phyloP scores from a whole-genome alignment of 2,888 invertebrate genomes.

The Cephus pulcher region DNA sequence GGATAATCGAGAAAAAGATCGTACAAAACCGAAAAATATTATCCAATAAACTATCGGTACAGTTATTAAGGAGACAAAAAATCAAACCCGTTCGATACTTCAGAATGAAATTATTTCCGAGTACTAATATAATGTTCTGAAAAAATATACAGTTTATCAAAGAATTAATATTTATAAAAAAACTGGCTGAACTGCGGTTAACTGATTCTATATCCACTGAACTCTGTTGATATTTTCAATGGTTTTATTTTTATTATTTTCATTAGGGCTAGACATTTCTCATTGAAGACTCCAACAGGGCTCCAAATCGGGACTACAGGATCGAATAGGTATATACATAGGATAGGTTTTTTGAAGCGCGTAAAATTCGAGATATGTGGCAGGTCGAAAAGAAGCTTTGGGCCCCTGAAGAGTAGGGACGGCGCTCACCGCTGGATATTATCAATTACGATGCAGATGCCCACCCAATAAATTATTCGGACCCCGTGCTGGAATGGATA shows the following conservation, averaged over 20 bases:
- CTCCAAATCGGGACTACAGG: background rate
- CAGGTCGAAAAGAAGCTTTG: constrained; percentile 28
- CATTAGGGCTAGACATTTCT: background rate
- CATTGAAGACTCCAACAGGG: background rate
- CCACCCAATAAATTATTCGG: constrained; percentile 46
- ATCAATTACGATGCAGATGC: constrained; percentile 50
- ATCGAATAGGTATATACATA: background rate
- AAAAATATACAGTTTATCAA: background rate
- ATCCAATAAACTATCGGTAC: background rate
- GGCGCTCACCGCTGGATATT: constrained; percentile 42
- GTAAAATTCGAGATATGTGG: constrained; percentile 53
- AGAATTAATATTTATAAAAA: background rate
- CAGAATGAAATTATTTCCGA: background rate
- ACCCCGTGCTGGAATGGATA: constrained; percentile 30
- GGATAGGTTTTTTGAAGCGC: constrained; percentile 42
- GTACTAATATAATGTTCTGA: background rate
- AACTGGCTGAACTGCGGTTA: background rate
- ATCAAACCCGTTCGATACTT: background rate
- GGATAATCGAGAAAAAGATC: background rate
- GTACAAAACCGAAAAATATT: background rate
- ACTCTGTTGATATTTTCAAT: background rate
- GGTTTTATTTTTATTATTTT: constrained; percentile 9
- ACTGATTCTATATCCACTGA: background rate
- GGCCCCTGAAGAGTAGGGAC: constrained; percentile 12
- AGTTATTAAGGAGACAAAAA: background rate